Base-by-base conservation (phyloP, 2,888 invertebrate species). In the Tanypteryx hageni region DNA sequence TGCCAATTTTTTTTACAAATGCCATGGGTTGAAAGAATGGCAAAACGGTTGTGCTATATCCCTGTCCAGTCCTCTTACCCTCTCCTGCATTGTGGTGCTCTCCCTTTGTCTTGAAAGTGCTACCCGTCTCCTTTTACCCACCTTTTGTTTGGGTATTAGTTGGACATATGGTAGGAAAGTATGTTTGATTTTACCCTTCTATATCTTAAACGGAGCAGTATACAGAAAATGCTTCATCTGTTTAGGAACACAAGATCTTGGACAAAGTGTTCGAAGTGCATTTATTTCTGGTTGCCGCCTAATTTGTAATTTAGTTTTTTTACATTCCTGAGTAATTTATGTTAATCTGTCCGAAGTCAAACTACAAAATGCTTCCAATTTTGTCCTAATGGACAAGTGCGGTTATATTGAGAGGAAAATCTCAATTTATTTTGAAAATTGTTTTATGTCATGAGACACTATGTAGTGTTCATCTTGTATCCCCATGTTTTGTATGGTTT, bases 261-360 rank as follows among this genome's bases (percentile, higher is more conserved):
- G 86, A 86, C 86, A 44, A 68, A 89, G 89, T 89, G 89, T 89
- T 89, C 58, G n/a, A 89, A 68, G 89, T 89, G 89, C 89, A 89
- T 89, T 89, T 89, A 89, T 89, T 89, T 89, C 89, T 89, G 89
- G 89, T 89, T 89, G 64, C 64, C 89, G 68, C 89, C 61, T 83
- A 83, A 83, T 83, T 61, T 89, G 68, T 86, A 89, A 89, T 89
- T 89, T 89, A 89, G 89, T 89, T 89, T 89, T 89, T 89, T 89
- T 89, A 89, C 89, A 89, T 89, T 89, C 89, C 89, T 89, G 89
- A 89, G 64, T 89, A 89, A 89, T 89, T 89, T 89, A 89, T 89
- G 89, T 89, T 89, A 16, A 61, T 68, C 76, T 27, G 31, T 89
- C 64, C 31, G 86, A 89, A 89, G 89, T 64, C 89, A 89, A 44